Conservation (phyloP, 2,113 vertebrate genomes). For the Anas platyrhynchos region DNA sequence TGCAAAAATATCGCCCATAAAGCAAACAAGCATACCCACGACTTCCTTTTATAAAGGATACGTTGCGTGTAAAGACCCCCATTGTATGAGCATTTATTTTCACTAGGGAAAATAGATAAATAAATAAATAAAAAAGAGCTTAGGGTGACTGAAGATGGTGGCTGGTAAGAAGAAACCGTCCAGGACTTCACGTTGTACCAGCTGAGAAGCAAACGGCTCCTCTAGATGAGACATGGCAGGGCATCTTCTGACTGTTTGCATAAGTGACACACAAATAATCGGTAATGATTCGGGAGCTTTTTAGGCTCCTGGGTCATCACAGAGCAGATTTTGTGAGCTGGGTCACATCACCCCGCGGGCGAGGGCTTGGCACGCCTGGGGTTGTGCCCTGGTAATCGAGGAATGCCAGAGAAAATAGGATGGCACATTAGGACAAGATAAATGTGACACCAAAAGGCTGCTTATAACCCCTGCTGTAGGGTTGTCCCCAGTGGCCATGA, state of each 20-base stretch:
- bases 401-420: too few species aligned
- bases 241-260: neutral
- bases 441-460: too few species aligned
- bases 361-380: neutral
- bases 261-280: neutral
- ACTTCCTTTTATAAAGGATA: neutral
- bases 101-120: too few species aligned
- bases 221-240: neutral
- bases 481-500: too few species aligned
- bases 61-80: neutral
- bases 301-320: neutral
- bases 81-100: neutral
- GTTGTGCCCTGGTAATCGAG: neutral
- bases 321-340: neutral
- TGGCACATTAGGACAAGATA: too few species aligned
- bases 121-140: neutral
- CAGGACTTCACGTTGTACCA: neutral
- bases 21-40: rapidly evolving
- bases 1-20: neutral
- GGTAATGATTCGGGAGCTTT: neutral
- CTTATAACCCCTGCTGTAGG: too few species aligned
- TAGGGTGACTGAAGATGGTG: neutral
- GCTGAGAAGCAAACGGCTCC: neutral
- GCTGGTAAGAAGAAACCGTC: neutral
- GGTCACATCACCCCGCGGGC: rapidly evolving